Conservation (phyloP, 2,888 invertebrate genomes). For the Adelognathus sp. region DNA sequence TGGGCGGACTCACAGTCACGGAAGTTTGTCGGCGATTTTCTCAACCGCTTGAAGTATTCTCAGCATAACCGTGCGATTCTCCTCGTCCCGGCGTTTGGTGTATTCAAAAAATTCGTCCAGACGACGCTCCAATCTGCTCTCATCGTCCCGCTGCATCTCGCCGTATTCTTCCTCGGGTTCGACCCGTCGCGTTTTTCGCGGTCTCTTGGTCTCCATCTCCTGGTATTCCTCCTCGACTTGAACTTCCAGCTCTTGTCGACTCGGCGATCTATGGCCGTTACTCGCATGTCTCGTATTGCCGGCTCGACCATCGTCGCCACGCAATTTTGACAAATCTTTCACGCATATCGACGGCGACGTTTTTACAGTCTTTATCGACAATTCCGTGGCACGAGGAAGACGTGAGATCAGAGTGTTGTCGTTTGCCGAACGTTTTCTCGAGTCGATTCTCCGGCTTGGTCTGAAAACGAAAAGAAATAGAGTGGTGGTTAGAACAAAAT, state of each 20-base stretch:
- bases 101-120: constrained; percentile 73
- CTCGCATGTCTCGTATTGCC: constrained; percentile 52
- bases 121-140: constrained; percentile 65
- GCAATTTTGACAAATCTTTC: constrained; percentile 59
- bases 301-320: constrained; percentile 11
- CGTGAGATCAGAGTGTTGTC: constrained; percentile 58
- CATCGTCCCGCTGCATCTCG: background rate
- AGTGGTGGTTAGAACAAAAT: background rate
- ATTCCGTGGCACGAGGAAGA: constrained; percentile 66
- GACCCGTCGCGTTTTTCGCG: constrained; percentile 22
- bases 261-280: constrained; percentile 35
- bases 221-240: constrained; percentile 36
- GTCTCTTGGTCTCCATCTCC: constrained; percentile 45
- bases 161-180: constrained; percentile 1
- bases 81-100: constrained; percentile 72
- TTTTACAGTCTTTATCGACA: constrained; percentile 62
- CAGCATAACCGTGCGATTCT: constrained; percentile 70
- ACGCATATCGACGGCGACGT: constrained; percentile 54
- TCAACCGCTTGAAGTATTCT: constrained; percentile 72
- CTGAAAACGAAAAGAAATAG: constrained; percentile 19
- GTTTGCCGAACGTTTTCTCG: constrained; percentile 38
- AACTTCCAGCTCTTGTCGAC: constrained; percentile 30
- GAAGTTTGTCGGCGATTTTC: constrained; percentile 68
- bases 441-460: constrained; percentile 20
- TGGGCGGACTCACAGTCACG: constrained; percentile 36